Percentiles rank a stretch among this genome's conserved stretches.
Evolutionary conservation across 2,888 invertebrate genomes (phyloP).

Genomic region (Pyrgus malvae): DNA sequence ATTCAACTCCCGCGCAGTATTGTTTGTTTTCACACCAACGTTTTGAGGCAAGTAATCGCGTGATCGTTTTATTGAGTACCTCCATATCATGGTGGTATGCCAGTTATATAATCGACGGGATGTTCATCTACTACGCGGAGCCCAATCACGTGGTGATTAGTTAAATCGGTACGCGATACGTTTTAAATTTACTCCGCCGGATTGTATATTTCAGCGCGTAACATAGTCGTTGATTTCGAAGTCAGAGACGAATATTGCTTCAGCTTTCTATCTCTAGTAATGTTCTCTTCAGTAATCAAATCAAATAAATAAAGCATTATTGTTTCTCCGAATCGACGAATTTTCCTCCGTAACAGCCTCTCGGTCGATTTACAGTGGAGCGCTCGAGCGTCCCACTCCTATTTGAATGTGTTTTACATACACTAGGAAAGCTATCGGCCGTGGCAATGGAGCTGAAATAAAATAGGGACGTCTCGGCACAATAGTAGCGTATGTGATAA

Average conservation of each 20-base stretch:
- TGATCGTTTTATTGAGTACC: conserved; percentile 67
- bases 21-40: conserved; percentile 68
- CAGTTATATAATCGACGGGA: conserved; percentile 44
- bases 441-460: conserved; percentile 52
- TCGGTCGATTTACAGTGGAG: conserved; percentile 32
- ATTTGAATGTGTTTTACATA: conserved; percentile 69
- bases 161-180: conserved; percentile 2
- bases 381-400: conserved; percentile 43
- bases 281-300: no score
- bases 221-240: no score
- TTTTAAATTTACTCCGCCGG: background rate
- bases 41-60: conserved; percentile 47
- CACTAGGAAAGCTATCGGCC: conserved; percentile 51
- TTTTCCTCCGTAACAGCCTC: conserved; percentile 26
- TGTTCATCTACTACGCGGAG: background rate
- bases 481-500: conserved; percentile 55
- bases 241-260: no score
- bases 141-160: conserved; percentile 2
- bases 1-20: conserved; percentile 64
- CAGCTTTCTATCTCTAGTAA: no score
- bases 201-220: background rate
- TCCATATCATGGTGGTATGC: conserved; percentile 40
- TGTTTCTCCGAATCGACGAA: no score
- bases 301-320: no score
- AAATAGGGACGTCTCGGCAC: conserved; percentile 56